phyloP scores from a whole-genome alignment of 1,140 invertebrate species.

The Drosophila gunungcola region DNA sequence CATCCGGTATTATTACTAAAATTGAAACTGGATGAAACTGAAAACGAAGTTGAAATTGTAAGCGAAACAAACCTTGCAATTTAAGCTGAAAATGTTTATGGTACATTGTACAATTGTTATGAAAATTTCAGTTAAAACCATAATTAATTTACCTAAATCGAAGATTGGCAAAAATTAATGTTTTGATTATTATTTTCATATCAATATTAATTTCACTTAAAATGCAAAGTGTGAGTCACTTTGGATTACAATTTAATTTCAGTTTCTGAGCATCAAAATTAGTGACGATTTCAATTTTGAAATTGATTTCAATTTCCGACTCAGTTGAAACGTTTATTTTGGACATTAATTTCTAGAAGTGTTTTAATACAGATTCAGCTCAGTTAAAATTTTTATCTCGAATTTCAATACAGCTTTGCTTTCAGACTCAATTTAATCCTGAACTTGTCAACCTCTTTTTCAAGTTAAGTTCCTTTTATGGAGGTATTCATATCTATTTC shows the following conservation, averaged over 20 bases:
- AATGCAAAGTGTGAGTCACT: not conserved
- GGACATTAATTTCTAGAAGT: not conserved
- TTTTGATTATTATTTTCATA: not conserved
- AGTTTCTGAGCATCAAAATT: conserved; percentile 17
- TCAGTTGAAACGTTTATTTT: not conserved
- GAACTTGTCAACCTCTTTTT: conserved; percentile 14
- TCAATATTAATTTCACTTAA: conserved; percentile 1
- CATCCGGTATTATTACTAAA: conserved; percentile 18
- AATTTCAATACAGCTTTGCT: conserved; percentile 27
- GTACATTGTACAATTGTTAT: not conserved
- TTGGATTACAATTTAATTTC: not conserved
- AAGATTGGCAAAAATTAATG: not conserved
- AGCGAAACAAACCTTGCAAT: conserved; percentile 1
- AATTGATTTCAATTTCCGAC: not conserved
- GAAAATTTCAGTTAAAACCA: not conserved
- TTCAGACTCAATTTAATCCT: conserved; percentile 24
- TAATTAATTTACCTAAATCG: not conserved
- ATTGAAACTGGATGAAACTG: conserved; percentile 15
- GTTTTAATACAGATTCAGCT: not conserved
- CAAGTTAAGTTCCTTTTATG: conserved; percentile 1
- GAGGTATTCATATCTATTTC: not conserved
- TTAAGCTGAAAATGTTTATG: not conserved
- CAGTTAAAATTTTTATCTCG: conserved; percentile 3
- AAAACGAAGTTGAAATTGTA: not conserved
- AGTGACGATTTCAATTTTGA: conserved; percentile 12